Conservation (phyloP, 2,797 vertebrate genomes). For the Eulemur mongoz region DNA sequence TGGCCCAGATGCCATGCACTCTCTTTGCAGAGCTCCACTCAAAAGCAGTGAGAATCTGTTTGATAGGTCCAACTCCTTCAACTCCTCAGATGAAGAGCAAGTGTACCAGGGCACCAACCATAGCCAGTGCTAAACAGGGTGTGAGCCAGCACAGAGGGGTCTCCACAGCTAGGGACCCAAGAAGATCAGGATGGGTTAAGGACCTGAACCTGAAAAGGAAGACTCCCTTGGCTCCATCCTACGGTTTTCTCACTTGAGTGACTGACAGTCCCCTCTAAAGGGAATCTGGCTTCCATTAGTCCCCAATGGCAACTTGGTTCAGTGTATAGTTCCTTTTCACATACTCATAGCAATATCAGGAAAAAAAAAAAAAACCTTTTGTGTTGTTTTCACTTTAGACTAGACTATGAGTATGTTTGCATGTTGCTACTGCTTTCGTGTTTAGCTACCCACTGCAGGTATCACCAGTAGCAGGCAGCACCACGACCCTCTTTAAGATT, state of each 20-base stretch:
- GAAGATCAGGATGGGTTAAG: not conserved
- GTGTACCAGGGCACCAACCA: no score
- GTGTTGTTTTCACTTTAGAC: not conserved
- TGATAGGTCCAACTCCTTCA: constrained; percentile 74
- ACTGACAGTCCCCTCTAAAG: not conserved
- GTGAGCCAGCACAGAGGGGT: not conserved
- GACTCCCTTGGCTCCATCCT: no score
- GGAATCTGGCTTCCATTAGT: not conserved
- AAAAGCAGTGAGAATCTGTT: constrained; percentile 93
- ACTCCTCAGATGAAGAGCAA: no score
- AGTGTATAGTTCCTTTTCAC: not conserved
- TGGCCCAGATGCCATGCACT: fast-evolving
- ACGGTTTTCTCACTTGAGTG: no score
- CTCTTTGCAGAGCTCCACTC: constrained; percentile 90
- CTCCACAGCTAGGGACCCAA: not conserved
- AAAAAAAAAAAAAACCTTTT: not conserved
- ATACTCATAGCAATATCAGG: not conserved
- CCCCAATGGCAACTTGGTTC: not conserved
- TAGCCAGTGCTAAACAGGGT: no score
- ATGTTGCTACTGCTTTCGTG: not conserved
- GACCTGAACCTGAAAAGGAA: no score
- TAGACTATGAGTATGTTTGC: not conserved
- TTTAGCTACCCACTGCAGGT: no score
- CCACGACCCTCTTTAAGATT: no score
- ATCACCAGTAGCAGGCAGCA: no score